Percentiles rank a stretch among this genome's conserved stretches.
phyloP scores from a whole-genome alignment of 2,113 vertebrate genomes.

The Crypturellus undulatus region DNA sequence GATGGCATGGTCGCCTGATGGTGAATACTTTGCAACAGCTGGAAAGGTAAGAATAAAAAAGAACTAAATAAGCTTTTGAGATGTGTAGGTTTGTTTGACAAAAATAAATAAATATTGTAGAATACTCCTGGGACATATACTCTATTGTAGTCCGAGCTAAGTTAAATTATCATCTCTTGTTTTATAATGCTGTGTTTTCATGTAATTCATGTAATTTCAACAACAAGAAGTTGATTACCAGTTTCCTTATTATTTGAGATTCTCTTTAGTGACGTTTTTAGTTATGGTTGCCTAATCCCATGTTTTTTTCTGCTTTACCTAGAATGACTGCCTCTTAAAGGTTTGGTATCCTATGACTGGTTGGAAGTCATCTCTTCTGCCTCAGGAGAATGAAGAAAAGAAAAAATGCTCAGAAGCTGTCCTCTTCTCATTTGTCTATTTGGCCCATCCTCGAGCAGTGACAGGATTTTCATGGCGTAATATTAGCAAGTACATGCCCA shows the following conservation, averaged over 20 bases:
- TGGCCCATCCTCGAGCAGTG: conserved; percentile 95
- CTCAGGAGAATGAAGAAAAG: conserved; percentile 88
- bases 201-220: background rate
- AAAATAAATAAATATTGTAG: background rate
- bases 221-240: background rate
- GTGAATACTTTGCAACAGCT: conserved; percentile 97
- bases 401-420: conserved; percentile 74
- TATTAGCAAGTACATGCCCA: conserved; percentile 98
- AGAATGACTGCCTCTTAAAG: conserved; percentile 98
- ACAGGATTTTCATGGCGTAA: conserved; percentile 98
- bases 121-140: background rate
- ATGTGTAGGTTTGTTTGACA: background rate
- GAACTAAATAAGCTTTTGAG: background rate
- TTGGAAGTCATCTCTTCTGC: conserved; percentile 95
- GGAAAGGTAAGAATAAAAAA: conserved; percentile 87
- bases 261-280: background rate
- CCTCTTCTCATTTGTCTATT: conserved; percentile 94
- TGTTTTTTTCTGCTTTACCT: conserved; percentile 40
- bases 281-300: background rate
- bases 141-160: background rate
- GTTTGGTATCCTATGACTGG: conserved; percentile 96
- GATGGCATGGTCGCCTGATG: conserved; percentile 98
- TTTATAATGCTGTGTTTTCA: background rate
- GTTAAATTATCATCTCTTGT: background rate
- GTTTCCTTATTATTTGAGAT: background rate